Base-by-base conservation (phyloP, 1,140 invertebrate genomes). In the Drosophila mayri region DNA sequence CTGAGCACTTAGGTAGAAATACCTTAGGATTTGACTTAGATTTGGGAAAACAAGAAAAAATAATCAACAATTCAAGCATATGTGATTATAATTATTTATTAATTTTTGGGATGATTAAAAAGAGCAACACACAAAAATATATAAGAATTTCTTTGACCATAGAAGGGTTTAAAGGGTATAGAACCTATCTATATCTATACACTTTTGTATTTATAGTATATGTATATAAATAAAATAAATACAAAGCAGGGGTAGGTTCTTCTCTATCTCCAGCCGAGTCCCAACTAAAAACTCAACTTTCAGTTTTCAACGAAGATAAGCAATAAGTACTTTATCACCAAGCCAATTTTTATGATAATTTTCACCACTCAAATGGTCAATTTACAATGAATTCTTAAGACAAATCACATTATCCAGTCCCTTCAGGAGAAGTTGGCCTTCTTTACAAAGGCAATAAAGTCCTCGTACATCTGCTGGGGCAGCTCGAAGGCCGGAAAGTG, bases 401-500 rank as follows among this genome's bases (percentile, higher is more conserved):
- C 49, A 63, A 76, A 49, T 46, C 9, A 25, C n/a, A 32, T 32
- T 22, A 5, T 18, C 10, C 28, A 25, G 5, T 46, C 12, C 25
- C 38, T 14, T 57, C 52, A 79, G 1, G 35, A 52, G 16, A 84
- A 64, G 9, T 55, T 5, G 0, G 79, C 79, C 62, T 92, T 91
- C 44, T 82, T 72, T 2, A 91, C 67, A 30, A 77, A 92, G 30
- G 80, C 65, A 58, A 93, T 93, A 59, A 94, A 91, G 79, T 98
- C 97, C 14, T 95, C 93, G 8, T 95, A 94, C 1, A 98, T 79
- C 10, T 95, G 79, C 78, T 95, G 81, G 0, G 97, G 97, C 49
- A 95, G 94, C 90, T 98, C 96, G 67, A 98, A 94, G 0, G 96
- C 97, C 10, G 96, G 96, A 90, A 98, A 98, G 93, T 98, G 98